These are phyloP conservation scores for Drosophila setosimentum DNA, from an alignment of 2,888 invertebrate species.

Conservation along the genomic window DNA sequence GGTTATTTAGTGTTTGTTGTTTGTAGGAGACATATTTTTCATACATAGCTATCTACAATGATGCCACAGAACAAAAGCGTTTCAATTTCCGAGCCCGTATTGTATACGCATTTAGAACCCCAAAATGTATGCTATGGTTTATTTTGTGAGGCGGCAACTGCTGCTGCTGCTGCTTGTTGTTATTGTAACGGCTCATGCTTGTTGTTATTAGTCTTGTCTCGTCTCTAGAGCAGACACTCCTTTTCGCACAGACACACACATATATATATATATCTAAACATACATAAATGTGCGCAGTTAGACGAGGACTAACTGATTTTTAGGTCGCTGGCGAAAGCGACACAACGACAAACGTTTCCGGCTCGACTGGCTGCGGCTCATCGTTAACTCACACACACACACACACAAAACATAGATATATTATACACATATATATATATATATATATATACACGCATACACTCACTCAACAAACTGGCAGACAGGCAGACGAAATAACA, in stretches of 20 bases:
- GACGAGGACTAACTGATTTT: constrained; percentile 73
- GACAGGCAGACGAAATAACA: constrained; percentile 63
- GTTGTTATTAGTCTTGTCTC: constrained; percentile 51
- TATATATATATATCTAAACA: not conserved
- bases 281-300: constrained; percentile 23
- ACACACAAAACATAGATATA: too few relatives aligned
- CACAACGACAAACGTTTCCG: constrained; percentile 66
- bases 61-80: too few relatives aligned
- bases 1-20: not conserved
- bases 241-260: constrained; percentile 44
- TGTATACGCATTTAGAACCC: constrained; percentile 23
- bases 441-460: constrained; percentile 7
- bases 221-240: constrained; percentile 80
- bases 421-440: constrained; percentile 28
- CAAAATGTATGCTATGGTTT: constrained; percentile 61
- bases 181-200: constrained; percentile 21
- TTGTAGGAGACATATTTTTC: not conserved
- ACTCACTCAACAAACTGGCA: constrained; percentile 42
- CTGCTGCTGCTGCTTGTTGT: constrained; percentile 21
- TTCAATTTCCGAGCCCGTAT: not conserved
- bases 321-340: constrained; percentile 79
- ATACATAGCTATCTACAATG: not conserved
- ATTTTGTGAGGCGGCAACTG: constrained; percentile 42
- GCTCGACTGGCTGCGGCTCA: constrained; percentile 54
- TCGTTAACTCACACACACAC: constrained; percentile 52